Evolutionary conservation across 2,888 invertebrate species (phyloP).

Genomic region (Hanleya hanleyi): DNA sequence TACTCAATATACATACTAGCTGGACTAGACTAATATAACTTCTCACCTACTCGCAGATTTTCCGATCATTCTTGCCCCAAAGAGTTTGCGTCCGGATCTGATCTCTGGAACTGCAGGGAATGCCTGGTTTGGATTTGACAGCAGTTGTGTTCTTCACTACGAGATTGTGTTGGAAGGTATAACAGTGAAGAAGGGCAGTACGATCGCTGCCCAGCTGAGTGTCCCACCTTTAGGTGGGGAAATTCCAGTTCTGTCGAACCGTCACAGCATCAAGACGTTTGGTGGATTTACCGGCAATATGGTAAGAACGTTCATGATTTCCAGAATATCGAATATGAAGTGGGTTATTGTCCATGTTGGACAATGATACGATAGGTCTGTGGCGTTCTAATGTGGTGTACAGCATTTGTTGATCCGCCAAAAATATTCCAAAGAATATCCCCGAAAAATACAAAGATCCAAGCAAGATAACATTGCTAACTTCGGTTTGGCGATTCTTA

Average conservation of each 20-base stretch:
- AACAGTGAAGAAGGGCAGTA: conserved; percentile 14
- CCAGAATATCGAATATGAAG: no score
- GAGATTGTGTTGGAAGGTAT: conserved; percentile 26
- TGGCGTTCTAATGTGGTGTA: no score
- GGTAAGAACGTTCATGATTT: conserved; percentile 24
- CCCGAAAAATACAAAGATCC: no score
- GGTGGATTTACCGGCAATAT: conserved; percentile 39
- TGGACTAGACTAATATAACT: no score
- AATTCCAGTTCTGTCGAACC: neutral
- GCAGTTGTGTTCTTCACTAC: conserved; percentile 38
- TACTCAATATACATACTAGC: no score
- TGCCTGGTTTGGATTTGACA: conserved; percentile 36
- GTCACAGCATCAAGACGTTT: conserved; percentile 3
- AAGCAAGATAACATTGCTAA: no score
- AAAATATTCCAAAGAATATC: no score
- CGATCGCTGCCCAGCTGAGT: conserved; percentile 25
- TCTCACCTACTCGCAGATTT: neutral
- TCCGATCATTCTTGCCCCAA: neutral
- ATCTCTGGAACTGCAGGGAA: conserved; percentile 33
- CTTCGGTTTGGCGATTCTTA: no score
- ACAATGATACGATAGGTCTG: no score
- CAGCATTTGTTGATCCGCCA: no score
- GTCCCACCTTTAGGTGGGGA: conserved; percentile 33
- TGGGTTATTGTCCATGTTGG: no score
- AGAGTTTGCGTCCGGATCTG: neutral